A percentile compares a stretch with the other conserved stretches of the same genome.
phyloP scores from a whole-genome alignment of 53 echinoderm and acorn worm genomes.

The Apostichopus leukothele region DNA sequence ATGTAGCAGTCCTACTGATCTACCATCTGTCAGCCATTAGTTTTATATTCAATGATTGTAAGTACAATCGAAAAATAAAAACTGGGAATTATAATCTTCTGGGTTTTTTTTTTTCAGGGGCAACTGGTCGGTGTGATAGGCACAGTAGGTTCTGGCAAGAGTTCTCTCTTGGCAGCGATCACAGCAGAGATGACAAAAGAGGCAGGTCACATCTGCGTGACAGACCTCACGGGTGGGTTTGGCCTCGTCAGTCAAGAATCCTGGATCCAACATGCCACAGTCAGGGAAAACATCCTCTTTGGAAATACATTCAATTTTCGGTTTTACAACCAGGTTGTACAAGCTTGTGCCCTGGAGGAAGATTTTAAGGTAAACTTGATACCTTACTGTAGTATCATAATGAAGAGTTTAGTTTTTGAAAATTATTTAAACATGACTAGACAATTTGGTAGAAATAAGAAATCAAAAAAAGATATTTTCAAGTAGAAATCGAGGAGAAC shows the following conservation, averaged over 20 bases:
- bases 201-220: slow-evolving; percentile 67
- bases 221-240: slow-evolving; percentile 70
- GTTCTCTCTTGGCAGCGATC: slow-evolving; percentile 91
- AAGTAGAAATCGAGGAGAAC: too few species aligned
- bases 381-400: too few species aligned
- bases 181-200: slow-evolving; percentile 86
- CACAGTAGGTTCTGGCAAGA: slow-evolving; percentile 91
- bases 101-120: slow-evolving; percentile 67
- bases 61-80: slow-evolving; percentile 72
- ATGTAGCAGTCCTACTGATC: too few species aligned
- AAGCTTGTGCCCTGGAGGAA: slow-evolving; percentile 89
- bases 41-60: too few species aligned
- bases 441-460: too few species aligned
- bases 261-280: slow-evolving; percentile 94
- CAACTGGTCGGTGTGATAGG: slow-evolving; percentile 94
- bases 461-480: too few species aligned
- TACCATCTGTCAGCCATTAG: too few species aligned
- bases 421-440: too few species aligned
- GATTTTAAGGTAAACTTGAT: slow-evolving; percentile 68
- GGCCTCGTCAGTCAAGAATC: slow-evolving; percentile 90
- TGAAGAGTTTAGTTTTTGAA: too few species aligned
- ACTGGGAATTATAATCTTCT: slow-evolving; percentile 61
- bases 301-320: slow-evolving; percentile 67
- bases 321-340: slow-evolving; percentile 71
- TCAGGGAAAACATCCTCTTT: slow-evolving; percentile 91